Base-by-base conservation (phyloP, 1,140 invertebrate species). In the Tetramorium simillimum region DNA sequence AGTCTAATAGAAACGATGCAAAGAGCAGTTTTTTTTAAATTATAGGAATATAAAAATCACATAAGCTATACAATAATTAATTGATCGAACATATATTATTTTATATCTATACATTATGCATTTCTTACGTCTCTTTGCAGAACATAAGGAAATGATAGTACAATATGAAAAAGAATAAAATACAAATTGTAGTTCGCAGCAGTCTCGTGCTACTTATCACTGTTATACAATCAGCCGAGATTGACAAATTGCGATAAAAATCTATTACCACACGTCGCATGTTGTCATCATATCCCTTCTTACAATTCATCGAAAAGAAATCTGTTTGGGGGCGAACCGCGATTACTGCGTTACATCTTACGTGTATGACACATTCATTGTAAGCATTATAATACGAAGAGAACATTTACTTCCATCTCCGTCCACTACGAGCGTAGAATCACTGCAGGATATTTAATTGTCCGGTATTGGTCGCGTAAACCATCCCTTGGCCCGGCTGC, bases 381-480 rank as follows among this genome's bases (percentile, higher is more conserved):
- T 67, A 86, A 86, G 43, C 80, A 72, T 49, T 82, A 73, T 62
- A n/a, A 85, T 72, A 86, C 40, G 24, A 51, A 40, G 33, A 75
- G 14, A 9, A 82, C 24, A 40, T 78, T 63, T 88, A 82, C 51
- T 73, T 53, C 70, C 40, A 3, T 63, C 18, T 43, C 18, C 24
- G 12, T 46, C 49, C 63, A 43, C 51, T 76, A 87, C 46, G n/a
- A 51, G 51, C 65, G 58, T 12, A 75, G 37, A 53, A 81, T 84
- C 88, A 94, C 91, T 94, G 92, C 12, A 97, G 95, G 91, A 98
- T 96, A 90, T 97, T 97, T 14, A 98, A 95, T 92, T 98, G 97
- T 70, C 98, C 98, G 60, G 97, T 97, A 91, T 98, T 98, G 58
- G 98, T 98, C 2, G 97, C 98, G 94, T 98, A 98, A 46, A 98